phyloP scores from a whole-genome alignment of 2,113 vertebrate species.

The Aphyosemion australe region DNA sequence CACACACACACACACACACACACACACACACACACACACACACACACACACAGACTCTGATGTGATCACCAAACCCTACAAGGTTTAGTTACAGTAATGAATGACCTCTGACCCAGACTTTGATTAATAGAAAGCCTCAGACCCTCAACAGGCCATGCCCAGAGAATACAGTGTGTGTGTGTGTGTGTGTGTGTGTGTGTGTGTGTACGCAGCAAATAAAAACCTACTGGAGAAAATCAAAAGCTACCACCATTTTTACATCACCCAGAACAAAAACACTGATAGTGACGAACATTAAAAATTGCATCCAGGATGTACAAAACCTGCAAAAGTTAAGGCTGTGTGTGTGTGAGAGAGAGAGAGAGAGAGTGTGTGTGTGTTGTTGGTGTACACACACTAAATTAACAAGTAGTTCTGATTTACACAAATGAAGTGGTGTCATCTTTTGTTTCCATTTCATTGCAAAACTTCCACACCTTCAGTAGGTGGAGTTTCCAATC shows the following conservation, averaged over 20 bases:
- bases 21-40: no score
- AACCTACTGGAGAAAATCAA: constrained; percentile 14
- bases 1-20: no score
- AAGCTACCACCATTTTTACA: constrained; percentile 44
- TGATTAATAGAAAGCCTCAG: constrained; percentile 25
- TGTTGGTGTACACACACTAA: constrained; percentile 18
- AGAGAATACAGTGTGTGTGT: constrained; percentile 68
- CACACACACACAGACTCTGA: neutral
- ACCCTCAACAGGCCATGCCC: constrained; percentile 57
- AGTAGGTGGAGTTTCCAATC: constrained; percentile 34
- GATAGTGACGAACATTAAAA: constrained; percentile 29
- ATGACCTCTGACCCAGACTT: constrained; percentile 26
- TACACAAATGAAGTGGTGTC: constrained; percentile 50
- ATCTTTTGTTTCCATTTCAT: constrained; percentile 43
- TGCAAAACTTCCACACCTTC: constrained; percentile 62
- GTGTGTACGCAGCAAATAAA: constrained; percentile 45
- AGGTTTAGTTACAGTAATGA: neutral
- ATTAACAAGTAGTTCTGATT: neutral
- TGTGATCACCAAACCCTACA: neutral
- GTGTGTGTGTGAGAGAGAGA: constrained; percentile 58
- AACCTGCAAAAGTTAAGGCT: constrained; percentile 64
- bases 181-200: no score
- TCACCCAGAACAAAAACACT: constrained; percentile 59
- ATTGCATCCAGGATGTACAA: constrained; percentile 33
- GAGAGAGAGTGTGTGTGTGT: constrained; percentile 62